Percentiles rank a stretch among this genome's conserved stretches.
Conservation (phyloP, 35 echinoderm and acorn worm genomes). For the Holothuria glaberrima region DNA sequence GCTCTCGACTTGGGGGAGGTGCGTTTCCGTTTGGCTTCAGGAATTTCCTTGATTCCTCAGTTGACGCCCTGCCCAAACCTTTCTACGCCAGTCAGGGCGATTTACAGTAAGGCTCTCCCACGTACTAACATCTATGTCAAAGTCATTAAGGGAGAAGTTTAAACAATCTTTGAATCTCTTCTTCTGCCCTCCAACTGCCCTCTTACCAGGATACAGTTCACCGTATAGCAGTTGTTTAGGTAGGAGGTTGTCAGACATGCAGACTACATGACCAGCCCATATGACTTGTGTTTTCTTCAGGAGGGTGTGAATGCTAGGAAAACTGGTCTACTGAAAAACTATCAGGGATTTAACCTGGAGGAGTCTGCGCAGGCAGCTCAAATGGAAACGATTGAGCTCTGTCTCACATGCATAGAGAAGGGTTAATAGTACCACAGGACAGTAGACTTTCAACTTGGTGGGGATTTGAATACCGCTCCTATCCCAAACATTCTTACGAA, state of each 20-base stretch:
- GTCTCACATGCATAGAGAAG: no score
- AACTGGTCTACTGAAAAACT: neutral
- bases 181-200: neutral
- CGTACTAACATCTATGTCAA: neutral
- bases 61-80: no score
- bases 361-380: no score
- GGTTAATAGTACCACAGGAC: no score
- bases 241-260: conserved; percentile 16
- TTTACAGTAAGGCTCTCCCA: no score
- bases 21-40: no score
- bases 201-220: neutral
- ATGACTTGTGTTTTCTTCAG: neutral
- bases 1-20: no score
- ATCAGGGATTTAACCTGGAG: neutral
- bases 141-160: neutral
- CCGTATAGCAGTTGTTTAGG: conserved; percentile 25
- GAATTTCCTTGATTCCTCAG: no score
- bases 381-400: no score
- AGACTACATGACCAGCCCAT: conserved; percentile 19
- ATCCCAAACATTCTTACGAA: neutral
- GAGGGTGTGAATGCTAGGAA: neutral
- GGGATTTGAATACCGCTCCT: no score
- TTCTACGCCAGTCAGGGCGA: no score
- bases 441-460: no score
- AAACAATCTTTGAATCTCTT: neutral